phyloP scores from a whole-genome alignment of 2,888 invertebrate genomes.

The Apoda limacodes region DNA sequence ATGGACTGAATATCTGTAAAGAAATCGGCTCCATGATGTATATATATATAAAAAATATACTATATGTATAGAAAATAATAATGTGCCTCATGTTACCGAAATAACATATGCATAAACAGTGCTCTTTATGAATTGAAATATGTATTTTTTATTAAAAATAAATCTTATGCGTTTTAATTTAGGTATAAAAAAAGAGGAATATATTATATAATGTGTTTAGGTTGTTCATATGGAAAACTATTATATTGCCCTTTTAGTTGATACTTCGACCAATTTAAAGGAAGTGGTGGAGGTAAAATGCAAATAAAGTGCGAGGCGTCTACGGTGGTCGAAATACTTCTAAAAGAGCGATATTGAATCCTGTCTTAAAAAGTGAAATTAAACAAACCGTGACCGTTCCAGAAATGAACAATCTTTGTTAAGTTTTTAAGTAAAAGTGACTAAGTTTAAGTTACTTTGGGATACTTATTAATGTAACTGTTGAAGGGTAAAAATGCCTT shows the following conservation, averaged over 20 bases:
- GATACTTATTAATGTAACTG: too few relatives aligned
- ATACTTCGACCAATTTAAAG: too few relatives aligned
- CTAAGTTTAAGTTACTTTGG: too few relatives aligned
- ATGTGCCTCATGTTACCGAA: conserved; percentile 68
- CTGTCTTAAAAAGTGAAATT: too few relatives aligned
- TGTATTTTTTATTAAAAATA: conserved; percentile 61
- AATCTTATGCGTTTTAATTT: conserved; percentile 63
- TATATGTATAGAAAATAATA: conserved; percentile 33
- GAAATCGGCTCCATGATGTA: conserved; percentile 19
- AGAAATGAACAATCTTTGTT: too few relatives aligned
- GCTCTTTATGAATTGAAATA: conserved; percentile 62
- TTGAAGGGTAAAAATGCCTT: conserved; percentile 37
- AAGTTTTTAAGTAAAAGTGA: too few relatives aligned
- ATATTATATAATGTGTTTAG: conserved; percentile 67
- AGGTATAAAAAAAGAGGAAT: conserved; percentile 61
- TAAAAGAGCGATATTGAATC: too few relatives aligned
- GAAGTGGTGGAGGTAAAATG: too few relatives aligned
- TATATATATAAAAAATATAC: conserved; percentile 21
- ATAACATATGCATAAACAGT: conserved; percentile 53
- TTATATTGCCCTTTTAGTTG: too few relatives aligned
- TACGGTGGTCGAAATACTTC: too few relatives aligned
- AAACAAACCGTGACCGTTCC: too few relatives aligned
- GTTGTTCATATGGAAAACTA: conserved; percentile 46
- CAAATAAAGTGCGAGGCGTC: too few relatives aligned
- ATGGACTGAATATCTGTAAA: conserved; percentile 33